phyloP scores from a whole-genome alignment of 2,113 vertebrate genomes.

The Heptranchias perlo region DNA sequence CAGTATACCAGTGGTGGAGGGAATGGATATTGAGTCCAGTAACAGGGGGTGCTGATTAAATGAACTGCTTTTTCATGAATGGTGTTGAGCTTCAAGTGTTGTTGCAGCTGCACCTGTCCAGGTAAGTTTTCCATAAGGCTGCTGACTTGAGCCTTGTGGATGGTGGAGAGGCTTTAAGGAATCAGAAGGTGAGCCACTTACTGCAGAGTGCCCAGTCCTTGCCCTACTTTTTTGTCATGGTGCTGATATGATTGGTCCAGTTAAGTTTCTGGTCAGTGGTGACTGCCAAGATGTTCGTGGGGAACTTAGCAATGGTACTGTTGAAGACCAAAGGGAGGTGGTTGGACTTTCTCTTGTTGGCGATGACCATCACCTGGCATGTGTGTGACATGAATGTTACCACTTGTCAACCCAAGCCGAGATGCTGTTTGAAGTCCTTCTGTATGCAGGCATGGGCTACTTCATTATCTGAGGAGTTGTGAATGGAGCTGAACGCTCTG shows the following conservation, averaged over 20 bases:
- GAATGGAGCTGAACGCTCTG: not conserved
- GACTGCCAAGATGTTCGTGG: not conserved
- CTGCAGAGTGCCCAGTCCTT: not conserved
- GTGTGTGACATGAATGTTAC: not conserved
- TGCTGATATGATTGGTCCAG: not conserved
- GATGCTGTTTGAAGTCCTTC: not conserved
- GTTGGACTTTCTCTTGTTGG: not conserved
- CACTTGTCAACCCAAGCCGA: not conserved
- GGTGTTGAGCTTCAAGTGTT: no score
- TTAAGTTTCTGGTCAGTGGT: not conserved
- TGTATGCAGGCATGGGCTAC: not conserved
- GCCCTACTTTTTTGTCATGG: not conserved
- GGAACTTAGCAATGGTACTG: not conserved
- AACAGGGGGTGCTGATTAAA: no score
- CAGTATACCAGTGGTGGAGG: no score
- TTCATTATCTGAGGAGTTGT: not conserved
- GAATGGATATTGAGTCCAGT: no score
- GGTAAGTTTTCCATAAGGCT: not conserved
- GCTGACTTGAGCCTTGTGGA: not conserved
- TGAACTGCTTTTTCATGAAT: no score
- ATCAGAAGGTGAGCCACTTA: not conserved
- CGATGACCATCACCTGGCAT: not conserved
- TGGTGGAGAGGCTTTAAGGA: not conserved
- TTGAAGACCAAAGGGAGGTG: not conserved
- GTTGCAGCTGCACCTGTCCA: not conserved